Percentiles rank a stretch among this genome's conserved stretches.
These are phyloP conservation scores for Lepidothrix coronata DNA, from an alignment of 2,113 vertebrate species.

Conservation along the genomic window DNA sequence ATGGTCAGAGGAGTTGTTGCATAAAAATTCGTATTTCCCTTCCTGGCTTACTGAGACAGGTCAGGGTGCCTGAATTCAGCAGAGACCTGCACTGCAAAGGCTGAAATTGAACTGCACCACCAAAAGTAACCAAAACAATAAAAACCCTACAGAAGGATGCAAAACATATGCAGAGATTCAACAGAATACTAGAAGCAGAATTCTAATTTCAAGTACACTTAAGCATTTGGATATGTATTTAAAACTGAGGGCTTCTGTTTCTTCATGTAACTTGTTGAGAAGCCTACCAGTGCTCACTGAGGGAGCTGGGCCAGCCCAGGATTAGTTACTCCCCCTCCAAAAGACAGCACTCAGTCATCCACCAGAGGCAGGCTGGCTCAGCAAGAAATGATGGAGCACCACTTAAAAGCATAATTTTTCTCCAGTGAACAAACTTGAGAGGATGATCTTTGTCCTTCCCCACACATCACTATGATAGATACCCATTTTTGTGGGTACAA, in stretches of 20 bases:
- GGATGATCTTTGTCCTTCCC: conserved; percentile 21
- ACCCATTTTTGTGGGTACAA: neutral
- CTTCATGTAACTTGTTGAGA: neutral
- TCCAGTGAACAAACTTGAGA: neutral
- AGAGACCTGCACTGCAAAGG: neutral
- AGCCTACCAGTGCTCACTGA: neutral
- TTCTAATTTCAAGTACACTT: neutral
- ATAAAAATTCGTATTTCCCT: neutral
- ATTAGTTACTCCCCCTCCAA: neutral
- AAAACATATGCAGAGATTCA: neutral
- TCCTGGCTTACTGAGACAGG: neutral
- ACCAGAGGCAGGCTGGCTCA: neutral
- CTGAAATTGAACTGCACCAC: neutral
- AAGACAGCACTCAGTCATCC: neutral
- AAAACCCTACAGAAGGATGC: neutral
- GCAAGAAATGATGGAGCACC: neutral
- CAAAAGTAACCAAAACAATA: neutral
- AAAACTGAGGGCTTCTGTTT: neutral
- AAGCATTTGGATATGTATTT: accelerated
- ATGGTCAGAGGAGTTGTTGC: neutral
- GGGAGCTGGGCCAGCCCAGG: neutral
- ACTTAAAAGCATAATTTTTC: neutral
- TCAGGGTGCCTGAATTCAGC: neutral
- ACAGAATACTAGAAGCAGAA: neutral
- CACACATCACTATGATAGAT: neutral